phyloP scores from a whole-genome alignment of 2,113 vertebrate genomes.

The Scytalopus superciliaris region DNA sequence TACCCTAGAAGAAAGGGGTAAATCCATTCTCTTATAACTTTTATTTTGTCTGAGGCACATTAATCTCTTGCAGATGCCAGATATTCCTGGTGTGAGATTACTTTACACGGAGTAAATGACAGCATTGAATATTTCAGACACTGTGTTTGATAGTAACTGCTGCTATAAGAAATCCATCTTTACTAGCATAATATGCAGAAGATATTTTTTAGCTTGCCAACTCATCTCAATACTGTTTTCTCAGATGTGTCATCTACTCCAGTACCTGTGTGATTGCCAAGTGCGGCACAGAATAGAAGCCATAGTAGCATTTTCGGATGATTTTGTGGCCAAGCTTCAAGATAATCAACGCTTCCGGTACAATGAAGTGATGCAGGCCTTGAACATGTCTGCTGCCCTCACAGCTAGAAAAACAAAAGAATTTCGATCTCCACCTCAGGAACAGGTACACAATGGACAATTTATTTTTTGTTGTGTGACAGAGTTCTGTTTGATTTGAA shows the following conservation, averaged over 20 bases:
- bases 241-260: constrained; percentile 95
- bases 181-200: background rate
- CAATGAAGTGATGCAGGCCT: constrained; percentile 96
- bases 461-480: background rate
- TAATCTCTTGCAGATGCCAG: background rate
- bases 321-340: constrained; percentile 93
- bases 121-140: background rate
- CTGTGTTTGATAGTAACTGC: background rate
- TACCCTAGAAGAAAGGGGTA: background rate
- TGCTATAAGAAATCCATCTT: background rate
- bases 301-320: constrained; percentile 93
- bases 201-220: background rate
- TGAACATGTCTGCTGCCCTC: constrained; percentile 96
- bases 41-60: background rate
- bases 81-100: background rate
- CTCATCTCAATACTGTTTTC: background rate
- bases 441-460: constrained; percentile 79
- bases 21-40: background rate
- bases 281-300: constrained; percentile 94
- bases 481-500: background rate
- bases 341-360: constrained; percentile 96
- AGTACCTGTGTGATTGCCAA: constrained; percentile 95
- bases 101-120: background rate
- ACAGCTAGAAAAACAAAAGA: constrained; percentile 96
- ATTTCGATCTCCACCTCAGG: constrained; percentile 93